A percentile compares a stretch with the other conserved stretches of the same genome.
These are phyloP conservation scores for Marronus borbonicus DNA, from an alignment of 2,888 invertebrate species.

Conservation along the genomic window DNA sequence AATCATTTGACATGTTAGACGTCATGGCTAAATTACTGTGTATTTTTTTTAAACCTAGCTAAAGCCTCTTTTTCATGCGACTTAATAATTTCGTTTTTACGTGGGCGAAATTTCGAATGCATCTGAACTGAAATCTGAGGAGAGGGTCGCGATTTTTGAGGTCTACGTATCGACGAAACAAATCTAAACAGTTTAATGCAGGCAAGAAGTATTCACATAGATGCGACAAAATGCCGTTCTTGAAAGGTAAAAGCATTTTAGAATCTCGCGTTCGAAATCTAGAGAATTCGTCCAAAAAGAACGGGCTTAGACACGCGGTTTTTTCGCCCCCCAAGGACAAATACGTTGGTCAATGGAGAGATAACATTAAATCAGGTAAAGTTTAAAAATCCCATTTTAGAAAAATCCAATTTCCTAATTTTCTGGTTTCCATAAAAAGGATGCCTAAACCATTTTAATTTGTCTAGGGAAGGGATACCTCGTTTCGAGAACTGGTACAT, in stretches of 20 bases:
- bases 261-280: slow-evolving; percentile 64
- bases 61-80: neutral
- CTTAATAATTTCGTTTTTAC: slow-evolving; percentile 1
- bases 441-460: neutral
- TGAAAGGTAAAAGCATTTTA: slow-evolving; percentile 55
- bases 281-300: slow-evolving; percentile 72
- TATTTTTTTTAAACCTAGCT: neutral
- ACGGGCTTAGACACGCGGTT: slow-evolving; percentile 74
- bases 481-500: slow-evolving; percentile 69
- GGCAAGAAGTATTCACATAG: neutral
- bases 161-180: slow-evolving; percentile 51
- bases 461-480: slow-evolving; percentile 72
- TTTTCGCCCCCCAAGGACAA: slow-evolving; percentile 72
- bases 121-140: slow-evolving; percentile 4
- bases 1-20: neutral
- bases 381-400: neutral
- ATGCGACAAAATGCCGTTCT: slow-evolving; percentile 58
- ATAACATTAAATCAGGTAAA: slow-evolving; percentile 70
- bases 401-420: neutral
- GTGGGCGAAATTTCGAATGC: neutral
- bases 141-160: slow-evolving; percentile 14
- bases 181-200: neutral
- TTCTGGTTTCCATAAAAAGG: neutral
- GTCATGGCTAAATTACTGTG: slow-evolving; percentile 10
- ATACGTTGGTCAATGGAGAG: slow-evolving; percentile 77